These are phyloP conservation scores for Brachypodius melanocephalos DNA, from an alignment of 2,113 vertebrate genomes.

Conservation along the genomic window DNA sequence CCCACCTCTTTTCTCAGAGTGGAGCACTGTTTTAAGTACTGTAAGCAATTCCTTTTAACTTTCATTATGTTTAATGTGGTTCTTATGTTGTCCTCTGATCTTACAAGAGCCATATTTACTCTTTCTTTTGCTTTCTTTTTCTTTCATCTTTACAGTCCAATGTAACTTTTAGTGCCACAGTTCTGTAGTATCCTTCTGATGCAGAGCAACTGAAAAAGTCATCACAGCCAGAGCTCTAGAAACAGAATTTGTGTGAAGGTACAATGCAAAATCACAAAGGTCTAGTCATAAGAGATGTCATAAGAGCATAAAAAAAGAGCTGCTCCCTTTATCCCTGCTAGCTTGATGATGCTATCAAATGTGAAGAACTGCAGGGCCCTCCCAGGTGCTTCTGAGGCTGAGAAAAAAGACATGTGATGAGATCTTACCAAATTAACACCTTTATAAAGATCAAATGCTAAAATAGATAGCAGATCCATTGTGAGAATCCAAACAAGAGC, in stretches of 20 bases:
- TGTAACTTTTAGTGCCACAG: background rate
- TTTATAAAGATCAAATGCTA: background rate
- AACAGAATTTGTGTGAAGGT: background rate
- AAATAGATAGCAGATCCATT: background rate
- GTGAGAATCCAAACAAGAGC: background rate
- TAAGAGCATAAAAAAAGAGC: background rate
- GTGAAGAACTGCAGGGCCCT: background rate
- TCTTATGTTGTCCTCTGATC: background rate
- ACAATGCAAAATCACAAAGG: background rate
- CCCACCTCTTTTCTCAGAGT: background rate
- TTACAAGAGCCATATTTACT: background rate
- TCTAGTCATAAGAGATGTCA: background rate
- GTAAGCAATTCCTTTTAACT: background rate
- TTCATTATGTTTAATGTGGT: background rate
- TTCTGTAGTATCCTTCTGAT: background rate
- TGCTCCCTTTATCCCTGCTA: background rate
- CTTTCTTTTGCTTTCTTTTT: background rate
- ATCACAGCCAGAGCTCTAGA: background rate
- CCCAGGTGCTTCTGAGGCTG: background rate
- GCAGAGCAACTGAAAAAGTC: background rate
- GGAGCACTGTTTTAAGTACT: background rate
- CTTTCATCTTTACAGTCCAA: background rate
- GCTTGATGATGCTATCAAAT: background rate
- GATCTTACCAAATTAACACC: background rate
- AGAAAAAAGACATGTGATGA: background rate